Evolutionary conservation across 2,113 vertebrate species (phyloP).

Genomic region (Ascaphus truei): DNA sequence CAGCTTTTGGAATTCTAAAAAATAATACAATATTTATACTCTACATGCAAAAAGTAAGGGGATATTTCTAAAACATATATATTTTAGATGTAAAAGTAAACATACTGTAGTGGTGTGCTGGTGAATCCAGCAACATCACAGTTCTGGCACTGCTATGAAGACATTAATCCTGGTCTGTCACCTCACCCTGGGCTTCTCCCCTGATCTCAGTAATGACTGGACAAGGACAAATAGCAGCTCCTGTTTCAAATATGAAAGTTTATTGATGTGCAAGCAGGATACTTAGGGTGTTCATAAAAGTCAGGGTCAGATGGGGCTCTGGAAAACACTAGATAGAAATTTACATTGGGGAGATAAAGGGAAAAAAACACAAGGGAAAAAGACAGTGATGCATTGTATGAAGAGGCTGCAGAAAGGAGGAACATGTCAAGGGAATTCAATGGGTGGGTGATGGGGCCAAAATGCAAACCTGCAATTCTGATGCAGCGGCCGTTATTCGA

Average conservation of each 20-base stretch:
- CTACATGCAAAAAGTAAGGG: no score
- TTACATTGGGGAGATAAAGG: neutral
- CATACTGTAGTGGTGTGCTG: no score
- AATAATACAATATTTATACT: no score
- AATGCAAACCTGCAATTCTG: neutral
- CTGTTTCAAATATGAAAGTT: neutral
- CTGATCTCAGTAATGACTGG: neutral
- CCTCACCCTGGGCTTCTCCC: neutral
- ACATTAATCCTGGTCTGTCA: no score
- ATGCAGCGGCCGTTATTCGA: no score
- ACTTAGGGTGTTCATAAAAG: neutral
- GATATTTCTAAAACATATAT: no score
- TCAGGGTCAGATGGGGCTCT: neutral
- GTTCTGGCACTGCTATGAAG: no score
- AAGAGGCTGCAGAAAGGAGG: neutral
- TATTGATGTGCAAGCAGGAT: neutral
- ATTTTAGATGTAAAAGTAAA: no score
- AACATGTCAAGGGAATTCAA: neutral
- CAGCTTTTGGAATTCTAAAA: no score
- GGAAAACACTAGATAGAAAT: neutral
- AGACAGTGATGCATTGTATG: neutral
- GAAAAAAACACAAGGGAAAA: neutral
- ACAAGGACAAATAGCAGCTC: neutral
- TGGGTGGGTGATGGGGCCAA: neutral
- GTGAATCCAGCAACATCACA: no score